Evolutionary conservation across 2,797 vertebrate species (phyloP).

Genomic region (Sebastes aleutianus): DNA sequence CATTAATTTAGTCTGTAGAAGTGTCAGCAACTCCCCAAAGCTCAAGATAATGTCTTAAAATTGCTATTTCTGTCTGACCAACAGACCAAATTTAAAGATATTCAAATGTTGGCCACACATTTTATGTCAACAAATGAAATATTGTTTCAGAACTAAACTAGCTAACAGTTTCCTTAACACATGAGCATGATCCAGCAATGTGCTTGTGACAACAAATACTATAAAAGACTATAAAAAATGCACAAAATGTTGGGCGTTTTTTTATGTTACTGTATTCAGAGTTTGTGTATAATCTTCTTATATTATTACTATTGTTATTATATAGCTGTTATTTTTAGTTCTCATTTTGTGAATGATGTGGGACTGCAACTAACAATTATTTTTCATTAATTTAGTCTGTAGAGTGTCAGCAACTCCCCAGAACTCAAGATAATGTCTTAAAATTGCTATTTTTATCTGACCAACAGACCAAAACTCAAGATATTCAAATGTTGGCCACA

Average conservation of each 20-base stretch:
- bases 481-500: too few relatives aligned
- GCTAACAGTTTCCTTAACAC: neutral
- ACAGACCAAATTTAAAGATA: neutral
- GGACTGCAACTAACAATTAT: neutral
- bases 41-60: neutral
- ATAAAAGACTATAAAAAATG: too few relatives aligned
- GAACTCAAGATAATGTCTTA: neutral
- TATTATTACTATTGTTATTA: too few relatives aligned
- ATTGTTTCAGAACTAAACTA: neutral
- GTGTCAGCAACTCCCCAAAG: neutral
- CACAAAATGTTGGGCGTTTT: fast-evolving
- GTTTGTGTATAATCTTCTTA: neutral
- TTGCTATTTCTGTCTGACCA: neutral
- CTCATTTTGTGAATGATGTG: neutral
- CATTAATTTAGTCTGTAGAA: neutral
- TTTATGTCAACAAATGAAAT: neutral
- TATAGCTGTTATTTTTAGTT: neutral
- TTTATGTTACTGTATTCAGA: neutral
- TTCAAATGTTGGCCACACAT: too few relatives aligned
- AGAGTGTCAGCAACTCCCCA: neutral
- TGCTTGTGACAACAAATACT: too few relatives aligned
- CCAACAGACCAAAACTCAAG: neutral
- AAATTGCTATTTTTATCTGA: neutral
- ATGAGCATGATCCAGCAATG: neutral
- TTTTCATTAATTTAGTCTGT: neutral